Evolutionary conservation across 2,113 vertebrate species (phyloP).

Genomic region (Etia nguti): DNA sequence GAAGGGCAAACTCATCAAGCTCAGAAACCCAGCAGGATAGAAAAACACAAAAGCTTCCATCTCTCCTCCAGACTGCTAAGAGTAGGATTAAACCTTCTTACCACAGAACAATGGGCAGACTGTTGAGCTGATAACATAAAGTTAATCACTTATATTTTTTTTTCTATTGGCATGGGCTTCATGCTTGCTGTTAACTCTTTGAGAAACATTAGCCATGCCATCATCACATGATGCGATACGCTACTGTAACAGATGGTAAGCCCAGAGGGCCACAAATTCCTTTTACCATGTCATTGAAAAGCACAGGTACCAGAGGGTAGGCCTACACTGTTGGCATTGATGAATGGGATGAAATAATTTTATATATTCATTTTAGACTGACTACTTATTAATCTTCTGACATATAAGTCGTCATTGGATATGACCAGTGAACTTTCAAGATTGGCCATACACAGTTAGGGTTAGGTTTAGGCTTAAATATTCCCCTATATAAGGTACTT

Average conservation of each 20-base stretch:
- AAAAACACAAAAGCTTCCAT: slow-evolving; percentile 33
- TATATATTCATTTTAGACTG: neutral
- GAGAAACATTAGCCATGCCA: neutral
- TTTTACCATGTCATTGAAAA: neutral
- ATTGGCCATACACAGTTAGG: neutral
- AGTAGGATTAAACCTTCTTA: slow-evolving; percentile 45
- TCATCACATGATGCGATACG: neutral
- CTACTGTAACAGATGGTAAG: neutral
- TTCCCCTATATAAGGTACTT: too few relatives aligned
- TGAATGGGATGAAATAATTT: neutral
- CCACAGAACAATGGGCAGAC: slow-evolving; percentile 16
- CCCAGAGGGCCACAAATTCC: neutral
- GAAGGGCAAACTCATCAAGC: slow-evolving; percentile 52
- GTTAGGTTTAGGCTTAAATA: neutral
- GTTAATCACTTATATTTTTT: slow-evolving; percentile 29
- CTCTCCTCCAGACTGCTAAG: slow-evolving; percentile 30
- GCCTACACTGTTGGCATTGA: neutral
- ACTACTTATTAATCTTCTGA: neutral
- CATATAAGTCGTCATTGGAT: accelerated
- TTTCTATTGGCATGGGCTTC: neutral
- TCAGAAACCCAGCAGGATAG: slow-evolving; percentile 14
- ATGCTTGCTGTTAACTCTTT: neutral
- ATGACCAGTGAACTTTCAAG: neutral
- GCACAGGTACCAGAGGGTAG: neutral
- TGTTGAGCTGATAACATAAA: slow-evolving; percentile 22